Base-by-base conservation (phyloP, 1,140 invertebrate genomes). In the Drosophila pruinosa region DNA sequence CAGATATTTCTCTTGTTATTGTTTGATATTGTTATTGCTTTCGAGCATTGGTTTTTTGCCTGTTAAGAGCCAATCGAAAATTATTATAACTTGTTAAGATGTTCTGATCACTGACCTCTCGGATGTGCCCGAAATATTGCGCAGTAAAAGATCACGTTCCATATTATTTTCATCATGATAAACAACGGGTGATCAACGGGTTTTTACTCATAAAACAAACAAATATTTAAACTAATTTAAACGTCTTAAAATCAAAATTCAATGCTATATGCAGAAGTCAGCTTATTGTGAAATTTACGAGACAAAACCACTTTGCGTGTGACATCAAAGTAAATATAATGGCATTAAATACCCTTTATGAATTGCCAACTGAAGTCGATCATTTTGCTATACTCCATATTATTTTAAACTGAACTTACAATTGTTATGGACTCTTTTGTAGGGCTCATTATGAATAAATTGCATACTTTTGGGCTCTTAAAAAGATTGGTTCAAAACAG, bases 71-170 rank as follows among this genome's bases (percentile, higher is more conserved):
- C 56, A 62, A 48, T 75, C 56, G 47, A 72, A 54, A 57, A 12
- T 38, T 65, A 12, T 39, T 34, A 28, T 54, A 70, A 62, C 48
- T 63, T 69, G 65, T 63, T 64, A 17, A 31, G 34, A 12, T 12
- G 2, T n/a, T 47, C 22, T 77, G 78, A 65, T 75, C 74, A 69
- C 39, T 82, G 78, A 82, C 59, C 78, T 50, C 28, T 57, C 57
- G 8, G 26, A 36, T 61, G 53, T 21, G 47, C 5, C 19, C 47
- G 6, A 7, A 28, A 38, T 47, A 75, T 59, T 81, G 73, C 73
- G 78, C 78, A 72, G 48, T 52, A 48, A 10, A 67, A 41, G 12
- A 47, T 75, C 21, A 17, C n/a, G 10, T 36, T 58, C 21, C 26
- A 50, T 10, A 48, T 31, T 39, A 7, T 59, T 15, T 21, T 14